phyloP scores from a whole-genome alignment of 2,113 vertebrate genomes.

The Apodemus speciosus region DNA sequence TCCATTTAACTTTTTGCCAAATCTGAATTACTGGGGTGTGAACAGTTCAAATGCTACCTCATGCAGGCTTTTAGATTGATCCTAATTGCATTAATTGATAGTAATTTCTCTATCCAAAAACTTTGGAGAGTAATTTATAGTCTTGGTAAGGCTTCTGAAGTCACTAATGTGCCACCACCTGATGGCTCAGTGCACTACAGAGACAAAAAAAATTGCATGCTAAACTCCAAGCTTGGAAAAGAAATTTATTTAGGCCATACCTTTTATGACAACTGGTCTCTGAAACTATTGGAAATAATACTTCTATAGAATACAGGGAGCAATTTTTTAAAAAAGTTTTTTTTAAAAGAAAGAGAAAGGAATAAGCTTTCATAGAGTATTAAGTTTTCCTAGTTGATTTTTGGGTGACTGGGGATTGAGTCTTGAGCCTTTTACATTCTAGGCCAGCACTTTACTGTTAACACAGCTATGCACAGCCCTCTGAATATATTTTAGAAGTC shows the following conservation, averaged over 20 bases:
- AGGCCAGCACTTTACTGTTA: background rate
- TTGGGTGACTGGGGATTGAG: background rate
- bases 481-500: background rate
- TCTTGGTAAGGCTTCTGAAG: slow-evolving; percentile 79
- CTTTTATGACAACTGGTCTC: slow-evolving; percentile 47
- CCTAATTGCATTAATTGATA: slow-evolving; percentile 81
- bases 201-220: slow-evolving; percentile 52
- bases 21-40: slow-evolving; percentile 77
- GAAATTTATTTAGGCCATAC: slow-evolving; percentile 60
- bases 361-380: background rate
- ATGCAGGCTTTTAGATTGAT: slow-evolving; percentile 80
- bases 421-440: too few species aligned
- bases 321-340: slow-evolving; percentile 3
- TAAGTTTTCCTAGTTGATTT: background rate
- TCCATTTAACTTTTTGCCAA: slow-evolving; percentile 80
- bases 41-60: slow-evolving; percentile 77
- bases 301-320: background rate
- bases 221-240: slow-evolving; percentile 60
- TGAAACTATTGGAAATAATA: slow-evolving; percentile 63
- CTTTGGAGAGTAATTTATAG: slow-evolving; percentile 74
- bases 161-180: slow-evolving; percentile 76
- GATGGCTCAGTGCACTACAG: slow-evolving; percentile 64
- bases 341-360: background rate
- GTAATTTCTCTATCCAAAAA: slow-evolving; percentile 79
- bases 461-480: background rate